These are phyloP conservation scores for Tapirus terrestris DNA, from an alignment of 2,113 vertebrate genomes.

Conservation along the genomic window DNA sequence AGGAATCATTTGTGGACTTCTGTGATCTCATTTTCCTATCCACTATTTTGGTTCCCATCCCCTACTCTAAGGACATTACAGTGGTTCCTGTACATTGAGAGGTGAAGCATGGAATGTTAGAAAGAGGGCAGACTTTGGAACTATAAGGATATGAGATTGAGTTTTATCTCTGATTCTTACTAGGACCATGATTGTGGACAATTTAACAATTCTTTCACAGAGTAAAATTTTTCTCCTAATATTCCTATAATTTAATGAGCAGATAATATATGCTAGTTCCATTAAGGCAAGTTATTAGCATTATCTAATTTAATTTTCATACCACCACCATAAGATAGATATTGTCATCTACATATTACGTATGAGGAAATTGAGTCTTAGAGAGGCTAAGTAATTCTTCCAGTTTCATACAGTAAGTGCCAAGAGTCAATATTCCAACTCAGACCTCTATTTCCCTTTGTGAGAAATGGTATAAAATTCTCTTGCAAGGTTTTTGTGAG, in stretches of 20 bases:
- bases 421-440: neutral
- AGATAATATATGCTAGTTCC: neutral
- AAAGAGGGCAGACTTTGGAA: neutral
- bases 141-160: neutral
- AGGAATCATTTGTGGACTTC: neutral
- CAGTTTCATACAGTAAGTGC: neutral
- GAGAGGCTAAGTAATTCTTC: neutral
- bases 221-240: neutral
- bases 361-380: neutral
- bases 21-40: neutral
- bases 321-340: neutral
- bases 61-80: neutral
- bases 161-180: conserved; percentile 33
- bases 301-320: conserved; percentile 11
- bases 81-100: neutral
- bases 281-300: neutral
- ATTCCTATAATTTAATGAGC: neutral
- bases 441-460: neutral
- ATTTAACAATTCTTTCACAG: neutral
- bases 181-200: neutral
- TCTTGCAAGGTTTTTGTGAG: neutral
- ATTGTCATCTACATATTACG: neutral
- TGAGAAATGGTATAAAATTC: neutral
- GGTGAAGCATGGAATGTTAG: neutral
- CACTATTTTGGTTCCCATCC: neutral